Base-by-base conservation (phyloP, 2,113 vertebrate species). In the Pelecanoides urinatrix region DNA sequence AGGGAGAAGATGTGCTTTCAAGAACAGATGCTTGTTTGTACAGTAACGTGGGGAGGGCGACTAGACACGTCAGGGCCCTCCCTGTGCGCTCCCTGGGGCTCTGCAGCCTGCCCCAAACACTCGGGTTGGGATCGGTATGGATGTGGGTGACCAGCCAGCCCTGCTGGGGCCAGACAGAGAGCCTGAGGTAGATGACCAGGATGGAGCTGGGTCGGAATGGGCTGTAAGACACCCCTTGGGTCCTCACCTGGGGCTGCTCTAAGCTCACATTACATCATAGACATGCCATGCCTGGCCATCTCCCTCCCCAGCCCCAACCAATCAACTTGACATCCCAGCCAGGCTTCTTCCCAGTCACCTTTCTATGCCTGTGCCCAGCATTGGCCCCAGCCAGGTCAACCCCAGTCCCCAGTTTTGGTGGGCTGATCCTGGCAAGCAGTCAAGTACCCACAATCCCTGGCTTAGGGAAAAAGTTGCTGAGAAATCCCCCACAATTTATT, bases 281-380 rank as follows among this genome's bases (percentile, higher is more conserved):
- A 8, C 16, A 7, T 0, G 0, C 6, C 27, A 25, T 18, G 14
- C 10, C 19, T 22, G 17, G 11, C 15, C 21, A 74, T 23, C 6
- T 81, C 10, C 13, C 21, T 78, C 18, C 50, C 40, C 34, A 77
- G 49, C 10, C 6, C 23, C 10, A 70, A 9, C 19, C 5, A 34
- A 76, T 10, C 8, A 61, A 21, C 9, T 9, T 47, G 16, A 10
- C 18, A 16, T 42, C 56, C 10, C 29, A 74, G 22, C 2, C 38
- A 66, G 56, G 13, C 16, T 6, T 72, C 72, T 75, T 49, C 30
- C 45, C 30, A 38, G 20, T 17, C 11, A n/a, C 2, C 11, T 83
- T 36, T 67, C 42, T 61, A 13, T n/a, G 23, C 15, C 50, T 49
- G 36, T 83, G 22, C 5, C 19, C 26, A 71, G 20, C 5, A 22